Conservation (phyloP, 2,113 vertebrate genomes). For the Oceanites oceanicus region DNA sequence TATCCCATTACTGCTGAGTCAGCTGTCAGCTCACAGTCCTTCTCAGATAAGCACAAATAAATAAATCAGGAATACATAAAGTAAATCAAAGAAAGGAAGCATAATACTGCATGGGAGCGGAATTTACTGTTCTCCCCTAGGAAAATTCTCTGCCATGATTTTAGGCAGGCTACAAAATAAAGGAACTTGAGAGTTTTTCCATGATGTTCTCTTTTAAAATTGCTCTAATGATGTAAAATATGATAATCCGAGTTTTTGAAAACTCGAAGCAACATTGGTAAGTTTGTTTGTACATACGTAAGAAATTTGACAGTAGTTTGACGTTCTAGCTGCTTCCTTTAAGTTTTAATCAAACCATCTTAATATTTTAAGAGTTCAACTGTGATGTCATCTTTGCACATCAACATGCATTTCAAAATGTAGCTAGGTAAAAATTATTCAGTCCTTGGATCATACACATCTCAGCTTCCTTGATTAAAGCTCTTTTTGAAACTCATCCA, state of each 20-base stretch:
- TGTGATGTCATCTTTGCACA: background rate
- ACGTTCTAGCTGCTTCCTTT: background rate
- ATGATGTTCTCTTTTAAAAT: background rate
- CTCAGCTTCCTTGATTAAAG: background rate
- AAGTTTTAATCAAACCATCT: background rate
- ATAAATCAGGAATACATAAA: conserved; percentile 1
- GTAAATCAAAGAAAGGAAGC: background rate
- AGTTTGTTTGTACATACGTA: background rate
- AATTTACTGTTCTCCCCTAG: background rate
- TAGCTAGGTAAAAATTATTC: background rate
- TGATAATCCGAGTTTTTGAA: background rate
- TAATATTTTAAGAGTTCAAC: conserved; percentile 18
- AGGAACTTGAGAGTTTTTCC: background rate
- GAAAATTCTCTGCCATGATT: background rate
- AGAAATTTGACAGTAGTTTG: background rate
- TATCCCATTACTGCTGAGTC: conserved; percentile 10
- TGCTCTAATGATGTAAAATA: background rate
- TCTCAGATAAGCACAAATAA: background rate
- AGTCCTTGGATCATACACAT: background rate
- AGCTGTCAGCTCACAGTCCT: conserved; percentile 1
- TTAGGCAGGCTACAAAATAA: background rate
- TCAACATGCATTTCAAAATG: background rate
- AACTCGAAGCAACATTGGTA: background rate
- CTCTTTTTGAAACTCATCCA: background rate
- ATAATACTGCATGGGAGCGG: background rate